A percentile compares a stretch with the other conserved stretches of the same genome.
phyloP scores from a whole-genome alignment of 2,888 invertebrate species.

The Tuta absoluta region DNA sequence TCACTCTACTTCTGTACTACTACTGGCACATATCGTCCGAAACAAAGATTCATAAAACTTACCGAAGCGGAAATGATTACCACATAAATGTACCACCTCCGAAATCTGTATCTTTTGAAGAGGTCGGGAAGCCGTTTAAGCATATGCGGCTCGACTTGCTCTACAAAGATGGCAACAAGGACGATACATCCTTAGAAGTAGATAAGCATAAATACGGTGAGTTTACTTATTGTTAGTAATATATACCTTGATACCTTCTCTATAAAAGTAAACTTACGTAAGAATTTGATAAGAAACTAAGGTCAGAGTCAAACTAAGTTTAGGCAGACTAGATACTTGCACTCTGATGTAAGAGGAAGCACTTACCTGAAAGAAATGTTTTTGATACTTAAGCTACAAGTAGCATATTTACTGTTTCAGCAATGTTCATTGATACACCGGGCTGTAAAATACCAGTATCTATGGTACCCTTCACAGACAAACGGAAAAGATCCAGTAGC shows the following conservation, averaged over 20 bases:
- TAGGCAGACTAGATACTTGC: too few relatives aligned
- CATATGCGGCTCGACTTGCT: conserved; percentile 46
- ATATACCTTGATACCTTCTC: too few relatives aligned
- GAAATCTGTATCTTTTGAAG: neutral
- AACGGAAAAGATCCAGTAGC: conserved; percentile 35
- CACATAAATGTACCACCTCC: conserved; percentile 14
- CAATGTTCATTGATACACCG: conserved; percentile 52
- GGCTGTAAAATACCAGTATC: conserved; percentile 65
- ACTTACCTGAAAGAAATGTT: too few relatives aligned
- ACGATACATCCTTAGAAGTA: neutral
- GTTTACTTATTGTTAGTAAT: neutral
- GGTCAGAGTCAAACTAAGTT: too few relatives aligned
- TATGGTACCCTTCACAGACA: conserved; percentile 48
- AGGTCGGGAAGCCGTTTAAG: conserved; percentile 44
- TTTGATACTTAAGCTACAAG: neutral
- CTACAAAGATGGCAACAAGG: conserved; percentile 3
- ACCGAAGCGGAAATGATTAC: neutral
- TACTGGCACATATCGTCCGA: conserved; percentile 40
- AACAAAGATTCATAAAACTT: neutral
- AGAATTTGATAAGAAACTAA: too few relatives aligned
- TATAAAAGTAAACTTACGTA: too few relatives aligned
- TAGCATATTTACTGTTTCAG: conserved; percentile 46
- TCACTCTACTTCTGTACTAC: conserved; percentile 50
- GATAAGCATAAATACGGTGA: neutral
- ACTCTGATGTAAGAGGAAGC: too few relatives aligned